Percentiles rank a stretch among this genome's conserved stretches.
phyloP scores from a whole-genome alignment of 2,888 invertebrate species.

The Hymenopus coronatus region DNA sequence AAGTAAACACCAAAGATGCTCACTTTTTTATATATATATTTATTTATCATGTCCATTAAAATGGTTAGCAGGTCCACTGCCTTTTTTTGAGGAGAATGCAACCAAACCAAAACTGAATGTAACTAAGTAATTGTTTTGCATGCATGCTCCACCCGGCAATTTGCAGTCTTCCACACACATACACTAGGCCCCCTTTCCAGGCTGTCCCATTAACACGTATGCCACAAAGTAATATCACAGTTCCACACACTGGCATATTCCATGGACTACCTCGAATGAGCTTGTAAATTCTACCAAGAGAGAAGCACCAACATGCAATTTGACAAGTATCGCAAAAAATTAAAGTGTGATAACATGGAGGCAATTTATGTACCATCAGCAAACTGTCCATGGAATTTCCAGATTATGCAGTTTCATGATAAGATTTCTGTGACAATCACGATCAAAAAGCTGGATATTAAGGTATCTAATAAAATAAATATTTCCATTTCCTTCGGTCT shows the following conservation, averaged over 20 bases:
- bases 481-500: neutral
- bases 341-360: neutral
- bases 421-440: constrained; percentile 11
- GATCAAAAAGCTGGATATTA: constrained; percentile 1
- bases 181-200: constrained; percentile 13
- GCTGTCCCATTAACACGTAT: constrained; percentile 12
- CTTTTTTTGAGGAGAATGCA: constrained; percentile 9
- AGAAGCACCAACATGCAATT: neutral
- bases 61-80: constrained; percentile 10
- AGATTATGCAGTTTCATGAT: neutral
- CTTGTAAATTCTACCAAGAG: neutral
- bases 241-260: neutral
- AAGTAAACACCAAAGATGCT: constrained; percentile 3
- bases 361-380: neutral
- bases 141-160: constrained; percentile 14
- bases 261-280: neutral
- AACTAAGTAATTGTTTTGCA: constrained; percentile 10
- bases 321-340: neutral
- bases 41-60: neutral
- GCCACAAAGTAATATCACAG: constrained; percentile 18
- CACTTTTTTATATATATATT: neutral
- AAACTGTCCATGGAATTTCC: neutral
- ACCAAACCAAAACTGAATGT: constrained; percentile 7
- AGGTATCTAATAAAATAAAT: constrained; percentile 5
- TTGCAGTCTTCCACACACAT: neutral